Evolutionary conservation across 2,888 invertebrate species (phyloP), one percentile per base, ranked within the genome.

Genomic region (Ferrisia virgata): DNA sequence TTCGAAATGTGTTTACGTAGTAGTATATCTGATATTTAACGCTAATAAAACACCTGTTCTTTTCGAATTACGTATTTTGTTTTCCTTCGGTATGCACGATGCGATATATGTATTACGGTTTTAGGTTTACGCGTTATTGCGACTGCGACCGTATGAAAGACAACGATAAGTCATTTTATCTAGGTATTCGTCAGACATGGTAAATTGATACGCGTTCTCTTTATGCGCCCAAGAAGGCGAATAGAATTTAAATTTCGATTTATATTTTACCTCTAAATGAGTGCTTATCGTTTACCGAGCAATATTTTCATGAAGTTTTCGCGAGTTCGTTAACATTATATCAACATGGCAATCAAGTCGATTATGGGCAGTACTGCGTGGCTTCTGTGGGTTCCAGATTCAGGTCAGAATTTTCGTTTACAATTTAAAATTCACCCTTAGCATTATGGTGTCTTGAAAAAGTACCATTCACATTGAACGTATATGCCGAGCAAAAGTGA

Each of bases 1-100:
- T 33, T 72, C 4, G 33, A 72, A 72, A 72, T 33, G 33, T 72
- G 72, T 72, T 72, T 72, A 72, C 72, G 33, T 72, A 72, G 33
- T 28, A 33, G 72, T 72, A 72, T 8, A 31, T 72, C 58, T 31
- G 72, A 72, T 72, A 33, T 72, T 72, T 72, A 72, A 72, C 72
- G 72, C 33, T 72, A 72, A 72, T 72, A 72, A 72, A 72, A 72
- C 72, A 72, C 72, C 72, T 72, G 72, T 72, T 72, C 33, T 72
- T 33, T 72, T 33, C 72, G 72, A 72, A 72, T 72, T 72, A 72
- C 33, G 33, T 72, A 33, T 72, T 72, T 72, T 72, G 58, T 64
- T 64, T 64, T 64, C 58, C 28, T 64, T 58, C 58, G 58, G 58
- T 58, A 58, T 58, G 58, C n/a, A 40, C 2, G 6, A 40, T 11